Evolutionary conservation across 2,113 vertebrate species (phyloP).

Genomic region (Gulo gulo): DNA sequence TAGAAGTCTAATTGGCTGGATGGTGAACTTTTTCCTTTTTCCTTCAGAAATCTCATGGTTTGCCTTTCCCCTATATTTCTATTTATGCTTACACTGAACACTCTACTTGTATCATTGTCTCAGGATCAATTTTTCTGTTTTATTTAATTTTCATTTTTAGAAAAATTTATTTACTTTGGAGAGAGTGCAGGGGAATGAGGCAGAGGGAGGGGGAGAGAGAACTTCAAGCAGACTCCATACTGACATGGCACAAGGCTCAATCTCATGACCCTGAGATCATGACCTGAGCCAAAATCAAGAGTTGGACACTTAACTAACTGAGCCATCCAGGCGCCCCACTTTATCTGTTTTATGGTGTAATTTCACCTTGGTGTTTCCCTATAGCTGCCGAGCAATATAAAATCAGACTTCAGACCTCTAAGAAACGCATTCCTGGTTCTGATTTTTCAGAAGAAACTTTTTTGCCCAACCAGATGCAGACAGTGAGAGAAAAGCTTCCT

Average conservation of each 20-base stretch:
- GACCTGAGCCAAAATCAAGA: not conserved
- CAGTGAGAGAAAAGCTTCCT: not conserved
- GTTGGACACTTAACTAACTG: not conserved
- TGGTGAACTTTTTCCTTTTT: not conserved
- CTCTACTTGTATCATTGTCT: not conserved
- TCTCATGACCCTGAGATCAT: not conserved
- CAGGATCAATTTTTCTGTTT: not conserved
- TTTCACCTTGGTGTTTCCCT: conserved; percentile 1
- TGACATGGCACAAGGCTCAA: not conserved
- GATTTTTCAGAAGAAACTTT: not conserved
- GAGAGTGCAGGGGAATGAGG: not conserved
- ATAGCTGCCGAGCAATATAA: not conserved
- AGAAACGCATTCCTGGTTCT: not conserved
- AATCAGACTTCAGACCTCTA: not conserved
- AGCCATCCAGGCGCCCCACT: not conserved
- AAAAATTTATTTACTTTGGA: not conserved
- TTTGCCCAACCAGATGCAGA: not conserved
- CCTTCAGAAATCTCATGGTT: not conserved
- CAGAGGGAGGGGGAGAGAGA: not conserved
- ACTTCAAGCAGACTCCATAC: not conserved
- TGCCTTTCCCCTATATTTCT: not conserved
- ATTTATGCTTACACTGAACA: not conserved
- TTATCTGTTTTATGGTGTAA: not conserved
- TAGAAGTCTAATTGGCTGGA: not conserved
- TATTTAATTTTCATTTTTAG: not conserved